Evolutionary conservation across 2,113 vertebrate genomes (phyloP), one percentile per base, ranked within the genome.

Genomic region (Triplophysa tibetana): DNA sequence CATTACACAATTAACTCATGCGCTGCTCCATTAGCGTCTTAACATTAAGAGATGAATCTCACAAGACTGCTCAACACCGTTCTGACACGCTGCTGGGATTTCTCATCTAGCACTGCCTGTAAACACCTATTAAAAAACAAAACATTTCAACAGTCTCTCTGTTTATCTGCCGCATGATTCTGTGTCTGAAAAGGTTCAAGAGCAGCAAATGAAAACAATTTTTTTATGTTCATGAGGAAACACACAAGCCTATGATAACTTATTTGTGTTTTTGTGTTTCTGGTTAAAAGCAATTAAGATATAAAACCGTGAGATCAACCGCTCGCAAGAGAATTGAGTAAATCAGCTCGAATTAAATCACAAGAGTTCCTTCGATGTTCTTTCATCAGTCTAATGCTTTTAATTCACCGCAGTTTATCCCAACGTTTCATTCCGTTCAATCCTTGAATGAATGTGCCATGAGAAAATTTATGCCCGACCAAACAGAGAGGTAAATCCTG

Each of bases 11-110:
- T 75, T 29, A 75, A 63, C 58, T 75, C 14, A 63, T 48, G 72
- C 11, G 58, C 58, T 63, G 72, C 58, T 75, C 58, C 58, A 75
- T 75, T 75, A 75, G 72, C 72, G 62, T 41, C 72, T 62, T 45
- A 75, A 73, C 38, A 9, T 23, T 21, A 58, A 73, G 52, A 73
- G 70, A 14, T 43, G 29, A 60, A 26, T 45, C 72, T 62, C 58
- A 26, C 21, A 45, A 48, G 58, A 48, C 58, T 75, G 45, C 14
- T 52, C 4, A 14, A 16, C 4, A 14, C 50, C 17, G 16, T 33
- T n/a, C 54, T 24, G 23, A 21, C 10, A 7, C 1, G 23, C 50
- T 24, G 41, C 14, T 69, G 66, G 50, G 6, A 69, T 69, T 21
- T 50, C 19, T 24, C n/a, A 9, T 19, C 3, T 14, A 7, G 21